Evolutionary conservation across 2,113 vertebrate species (phyloP), one percentile per base, ranked within the genome.

Genomic region (Solea solea): DNA sequence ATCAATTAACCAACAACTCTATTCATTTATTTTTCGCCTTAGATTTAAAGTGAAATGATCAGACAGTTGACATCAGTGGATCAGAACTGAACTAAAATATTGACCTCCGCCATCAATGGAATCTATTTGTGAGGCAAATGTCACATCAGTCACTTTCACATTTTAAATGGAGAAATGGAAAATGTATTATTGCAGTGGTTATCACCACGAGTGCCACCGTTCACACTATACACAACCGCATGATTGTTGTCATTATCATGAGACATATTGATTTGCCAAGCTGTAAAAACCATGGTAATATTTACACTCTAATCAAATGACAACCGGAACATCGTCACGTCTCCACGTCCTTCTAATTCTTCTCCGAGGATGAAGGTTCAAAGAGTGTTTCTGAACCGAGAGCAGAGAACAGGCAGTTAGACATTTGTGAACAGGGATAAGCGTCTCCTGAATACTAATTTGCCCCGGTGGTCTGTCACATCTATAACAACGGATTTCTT

Each of bases 381-480:
- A 25, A 51, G 42, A 68, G 13, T 51, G 59, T 58, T 51, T 63
- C 14, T 49, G 56, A 52, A 11, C 42, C 4, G 42, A 44, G 25
- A 54, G 14, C 15, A 25, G 9, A 56, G 21, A 51, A 63, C 21
- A 60, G 44, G 48, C 2, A 44, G 21, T 25, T 25, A 3, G 8
- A 45, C 16, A 14, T 21, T 46, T 64, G 16, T 21, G 21, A 73
- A 42, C 21, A 41, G 41, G n/a, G 42, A 16, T 9, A 40, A n/a
- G 7, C 45, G 5, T 12, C 15, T 45, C 5, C 55, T 69, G 71
- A 72, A 72, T 69, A 40, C 59, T 69, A 14, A 71, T 77, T 28
- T 39, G 2, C 39, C 14, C 15, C 12, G 4, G 7, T 1, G 0
- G 48, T 39, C 28, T 64, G 27, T 59, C 58, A 16, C 25, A 42